These are phyloP conservation scores for Cynocephalus volans DNA, from an alignment of 2,113 vertebrate genomes.

Conservation along the genomic window DNA sequence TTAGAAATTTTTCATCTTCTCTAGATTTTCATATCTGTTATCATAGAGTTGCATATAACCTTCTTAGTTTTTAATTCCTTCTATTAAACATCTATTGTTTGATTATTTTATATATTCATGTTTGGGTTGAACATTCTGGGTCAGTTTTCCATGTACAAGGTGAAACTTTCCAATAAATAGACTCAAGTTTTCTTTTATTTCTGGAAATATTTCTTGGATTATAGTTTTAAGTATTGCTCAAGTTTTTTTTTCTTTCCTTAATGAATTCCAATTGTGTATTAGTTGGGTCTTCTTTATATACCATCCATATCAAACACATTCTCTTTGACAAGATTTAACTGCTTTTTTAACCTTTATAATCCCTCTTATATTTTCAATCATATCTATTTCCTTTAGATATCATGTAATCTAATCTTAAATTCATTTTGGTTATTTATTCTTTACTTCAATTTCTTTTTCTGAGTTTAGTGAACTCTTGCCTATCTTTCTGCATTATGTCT, in stretches of 20 bases:
- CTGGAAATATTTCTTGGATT: not conserved
- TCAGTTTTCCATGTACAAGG: not conserved
- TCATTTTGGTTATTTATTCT: not conserved
- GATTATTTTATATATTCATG: not conserved
- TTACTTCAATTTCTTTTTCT: not conserved
- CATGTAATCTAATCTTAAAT: not conserved
- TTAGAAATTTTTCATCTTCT: too few relatives aligned
- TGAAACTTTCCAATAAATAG: not conserved
- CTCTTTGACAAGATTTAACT: not conserved
- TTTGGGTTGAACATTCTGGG: not conserved
- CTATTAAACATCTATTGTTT: not conserved
- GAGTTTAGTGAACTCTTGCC: not conserved
- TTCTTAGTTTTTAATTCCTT: not conserved
- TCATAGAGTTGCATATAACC: not conserved
- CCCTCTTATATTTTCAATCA: not conserved
- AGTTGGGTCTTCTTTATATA: not conserved
- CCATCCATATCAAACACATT: not conserved
- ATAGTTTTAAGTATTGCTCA: not conserved
- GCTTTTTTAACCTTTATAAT: not conserved
- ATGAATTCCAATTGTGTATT: not conserved
- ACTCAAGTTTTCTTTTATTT: not conserved
- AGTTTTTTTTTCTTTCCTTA: not conserved
- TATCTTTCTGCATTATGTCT: not conserved
- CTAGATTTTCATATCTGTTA: not conserved
- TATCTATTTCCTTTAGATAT: not conserved